Evolutionary conservation across 2,888 invertebrate species (phyloP), one percentile per base, ranked within the genome.

Genomic region (Gymnocheta viridis): DNA sequence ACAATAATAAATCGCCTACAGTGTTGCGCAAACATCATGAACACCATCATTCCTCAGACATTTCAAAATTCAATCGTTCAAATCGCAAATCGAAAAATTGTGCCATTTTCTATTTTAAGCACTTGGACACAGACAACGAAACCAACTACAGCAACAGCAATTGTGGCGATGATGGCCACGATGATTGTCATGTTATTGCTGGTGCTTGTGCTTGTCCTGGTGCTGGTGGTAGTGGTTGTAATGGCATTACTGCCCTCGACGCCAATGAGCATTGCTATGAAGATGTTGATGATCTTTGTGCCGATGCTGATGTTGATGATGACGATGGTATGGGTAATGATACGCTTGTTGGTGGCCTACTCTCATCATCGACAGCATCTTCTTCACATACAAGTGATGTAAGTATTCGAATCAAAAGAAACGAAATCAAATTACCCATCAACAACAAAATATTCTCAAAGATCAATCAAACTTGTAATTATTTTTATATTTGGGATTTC

Each of bases 101-200:
- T 90, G 97, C 95, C 87, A 96, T 95, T 84, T 97, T 96, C 92
- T 97, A 97, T 92, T 97, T 96, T 92, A 96, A 94, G 91, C 97
- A 97, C 91, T 94, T 95, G 91, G 97, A 97, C 91, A 97, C 97
- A 14, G 97, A 97, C 91, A 96, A 96, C 12, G 97, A 97, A 90
- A 90, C 91, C 54, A 90, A 95, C 88, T 93, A 94, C 90, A 89
- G 89, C 76, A 89, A 88, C 72, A 86, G 86, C 5, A 88, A 82
- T 54, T 87, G 88, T 44, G 85, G 85, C 66, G 90, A 87, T 35
- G 83, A 79, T 74, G 82, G 67, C 51, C 82, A 85, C 64, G 80
- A 73, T 54, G 67, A 73, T 32, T 79, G 72, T 62, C 73, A 58
- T 41, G 64, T 24, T 74, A 67, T 14, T 44, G 82, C 24, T 64